A percentile compares a stretch with the other conserved stretches of the same genome.
phyloP scores from a whole-genome alignment of 2,888 invertebrate species.

The Caradrina clavipalpis region DNA sequence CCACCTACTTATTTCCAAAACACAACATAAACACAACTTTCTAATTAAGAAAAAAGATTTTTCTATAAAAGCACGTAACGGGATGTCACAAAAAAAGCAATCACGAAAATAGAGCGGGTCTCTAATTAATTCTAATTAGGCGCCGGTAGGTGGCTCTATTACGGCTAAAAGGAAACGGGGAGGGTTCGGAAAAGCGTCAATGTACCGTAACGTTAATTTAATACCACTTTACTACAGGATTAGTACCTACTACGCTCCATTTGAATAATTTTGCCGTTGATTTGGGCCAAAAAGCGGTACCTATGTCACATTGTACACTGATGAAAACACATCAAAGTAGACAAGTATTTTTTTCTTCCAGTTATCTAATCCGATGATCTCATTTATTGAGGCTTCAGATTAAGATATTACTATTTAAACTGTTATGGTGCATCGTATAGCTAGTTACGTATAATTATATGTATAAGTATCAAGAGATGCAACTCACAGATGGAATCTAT shows the following conservation, averaged over 20 bases:
- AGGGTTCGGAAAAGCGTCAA: conserved; percentile 82
- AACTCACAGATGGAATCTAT: neutral
- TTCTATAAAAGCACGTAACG: conserved; percentile 55
- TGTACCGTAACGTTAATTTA: conserved; percentile 82
- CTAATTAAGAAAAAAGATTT: conserved; percentile 59
- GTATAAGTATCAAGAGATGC: neutral
- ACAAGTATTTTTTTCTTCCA: conserved; percentile 18
- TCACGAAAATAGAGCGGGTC: conserved; percentile 71
- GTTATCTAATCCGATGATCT: conserved; percentile 41
- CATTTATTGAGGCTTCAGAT: conserved; percentile 44
- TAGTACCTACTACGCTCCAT: conserved; percentile 74
- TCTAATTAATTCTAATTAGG: conserved; percentile 85
- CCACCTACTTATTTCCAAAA: conserved; percentile 23
- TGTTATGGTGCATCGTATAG: conserved; percentile 9
- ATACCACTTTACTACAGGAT: conserved; percentile 76
- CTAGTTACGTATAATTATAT: neutral
- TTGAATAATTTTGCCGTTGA: conserved; percentile 84
- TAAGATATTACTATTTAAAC: conserved; percentile 37
- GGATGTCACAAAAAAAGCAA: conserved; percentile 67
- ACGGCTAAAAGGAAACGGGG: conserved; percentile 70
- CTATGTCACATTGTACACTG: conserved; percentile 44
- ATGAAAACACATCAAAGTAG: conserved; percentile 23
- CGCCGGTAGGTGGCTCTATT: conserved; percentile 72
- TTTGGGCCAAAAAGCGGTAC: conserved; percentile 68
- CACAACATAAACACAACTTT: conserved; percentile 31